Evolutionary conservation across 35 echinoderm and acorn worm species (phyloP).

Genomic region (Ophioderma brevispina): DNA sequence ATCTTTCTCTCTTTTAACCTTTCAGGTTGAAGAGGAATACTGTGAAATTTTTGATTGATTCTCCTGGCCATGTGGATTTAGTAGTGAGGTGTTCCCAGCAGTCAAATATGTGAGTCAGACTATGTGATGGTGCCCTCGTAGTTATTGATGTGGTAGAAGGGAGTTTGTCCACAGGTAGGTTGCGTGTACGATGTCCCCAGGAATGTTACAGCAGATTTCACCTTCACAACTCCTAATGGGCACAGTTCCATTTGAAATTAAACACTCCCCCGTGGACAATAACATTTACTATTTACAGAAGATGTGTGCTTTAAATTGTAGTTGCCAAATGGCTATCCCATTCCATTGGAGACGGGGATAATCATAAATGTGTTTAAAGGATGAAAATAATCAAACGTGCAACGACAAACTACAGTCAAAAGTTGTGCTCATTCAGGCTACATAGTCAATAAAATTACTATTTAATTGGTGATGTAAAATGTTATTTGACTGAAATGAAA

Average conservation of each 20-base stretch:
- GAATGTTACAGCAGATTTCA: constrained; percentile 98
- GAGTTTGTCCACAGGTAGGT: constrained; percentile 91
- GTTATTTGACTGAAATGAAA: too few relatives aligned
- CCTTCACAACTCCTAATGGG: too few relatives aligned
- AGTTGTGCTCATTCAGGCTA: too few relatives aligned
- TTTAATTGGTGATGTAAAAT: too few relatives aligned
- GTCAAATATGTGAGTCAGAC: too few relatives aligned
- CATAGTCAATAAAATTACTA: too few relatives aligned
- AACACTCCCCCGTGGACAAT: constrained; percentile 82
- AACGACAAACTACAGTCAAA: too few relatives aligned
- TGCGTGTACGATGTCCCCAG: constrained; percentile 59
- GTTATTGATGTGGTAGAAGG: constrained; percentile 98
- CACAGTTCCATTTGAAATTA: constrained; percentile 89
- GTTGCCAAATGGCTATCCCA: background rate
- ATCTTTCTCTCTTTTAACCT: too few relatives aligned
- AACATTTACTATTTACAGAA: constrained; percentile 96
- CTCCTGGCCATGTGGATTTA: constrained; percentile 98
- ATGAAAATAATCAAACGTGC: too few relatives aligned
- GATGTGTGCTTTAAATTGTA: constrained; percentile 52
- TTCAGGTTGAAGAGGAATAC: too few relatives aligned
- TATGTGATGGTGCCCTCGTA: constrained; percentile 97
- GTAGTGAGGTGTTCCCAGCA: constrained; percentile 93
- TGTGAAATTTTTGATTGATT: constrained; percentile 95
- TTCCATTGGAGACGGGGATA: too few relatives aligned
- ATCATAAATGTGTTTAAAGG: too few relatives aligned